Conservation (phyloP, 2,113 vertebrate species). For the Apeltes quadracus region DNA sequence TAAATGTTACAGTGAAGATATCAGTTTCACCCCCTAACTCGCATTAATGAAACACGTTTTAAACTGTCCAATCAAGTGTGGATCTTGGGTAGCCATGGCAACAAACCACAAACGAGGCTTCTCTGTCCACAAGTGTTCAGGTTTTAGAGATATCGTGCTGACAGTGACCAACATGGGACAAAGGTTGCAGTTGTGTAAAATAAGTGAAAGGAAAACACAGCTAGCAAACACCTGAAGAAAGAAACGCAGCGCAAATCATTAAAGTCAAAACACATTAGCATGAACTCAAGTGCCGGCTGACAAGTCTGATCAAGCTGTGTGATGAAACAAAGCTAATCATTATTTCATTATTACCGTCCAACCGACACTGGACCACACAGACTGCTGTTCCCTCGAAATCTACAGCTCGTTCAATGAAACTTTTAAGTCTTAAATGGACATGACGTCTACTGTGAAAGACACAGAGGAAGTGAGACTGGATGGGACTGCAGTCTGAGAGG, state of each 20-base stretch:
- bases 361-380: neutral
- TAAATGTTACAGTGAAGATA: neutral
- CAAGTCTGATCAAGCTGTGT: slow-evolving; percentile 52
- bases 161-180: neutral
- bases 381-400: neutral
- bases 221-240: neutral
- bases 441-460: neutral
- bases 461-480: slow-evolving; percentile 34
- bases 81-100: neutral
- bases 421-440: no score
- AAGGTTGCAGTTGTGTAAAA: neutral
- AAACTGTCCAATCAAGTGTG: neutral
- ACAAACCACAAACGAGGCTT: neutral
- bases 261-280: neutral
- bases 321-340: neutral
- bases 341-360: slow-evolving; percentile 1
- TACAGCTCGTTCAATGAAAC: neutral
- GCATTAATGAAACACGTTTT: neutral
- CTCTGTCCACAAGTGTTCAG: neutral
- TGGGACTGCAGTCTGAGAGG: slow-evolving; percentile 2
- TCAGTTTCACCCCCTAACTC: neutral
- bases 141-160: neutral
- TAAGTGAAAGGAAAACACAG: neutral
- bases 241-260: neutral
- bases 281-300: neutral